Evolutionary conservation across 2,797 vertebrate genomes (phyloP).

Genomic region (Neosalanx taihuensis): DNA sequence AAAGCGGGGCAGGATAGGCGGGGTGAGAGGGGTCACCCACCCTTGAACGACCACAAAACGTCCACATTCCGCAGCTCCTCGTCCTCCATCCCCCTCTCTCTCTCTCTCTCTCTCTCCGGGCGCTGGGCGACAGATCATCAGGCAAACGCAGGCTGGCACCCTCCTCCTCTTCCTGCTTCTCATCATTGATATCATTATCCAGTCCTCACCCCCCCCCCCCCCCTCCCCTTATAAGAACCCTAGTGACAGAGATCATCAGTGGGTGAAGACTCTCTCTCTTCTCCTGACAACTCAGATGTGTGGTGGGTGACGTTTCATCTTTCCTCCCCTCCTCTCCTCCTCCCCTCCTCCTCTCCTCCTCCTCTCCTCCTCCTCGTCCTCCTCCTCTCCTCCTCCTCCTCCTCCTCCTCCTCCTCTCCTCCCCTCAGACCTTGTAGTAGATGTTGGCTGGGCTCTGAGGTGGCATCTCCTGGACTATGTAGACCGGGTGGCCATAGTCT

Average conservation of each 20-base stretch:
- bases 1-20: not conserved
- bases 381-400: conserved; percentile 36
- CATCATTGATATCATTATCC: conserved; percentile 30
- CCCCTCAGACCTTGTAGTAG: conserved; percentile 86
- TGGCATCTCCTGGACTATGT: conserved; percentile 88
- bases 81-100: conserved; percentile 40
- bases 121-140: conserved; percentile 70
- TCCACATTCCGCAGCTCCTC: not conserved
- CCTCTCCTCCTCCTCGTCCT: conserved; percentile 57
- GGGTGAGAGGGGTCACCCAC: not conserved
- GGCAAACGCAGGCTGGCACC: conserved; percentile 62
- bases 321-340: conserved; percentile 45
- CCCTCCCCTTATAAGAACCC: conserved; percentile 44
- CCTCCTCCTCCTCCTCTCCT: conserved; percentile 25
- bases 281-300: not conserved
- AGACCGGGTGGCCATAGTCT: conserved; percentile 87
- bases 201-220: conserved; percentile 52
- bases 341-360: conserved; percentile 58
- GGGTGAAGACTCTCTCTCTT: conserved; percentile 3
- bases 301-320: not conserved
- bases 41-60: not conserved
- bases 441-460: conserved; percentile 89
- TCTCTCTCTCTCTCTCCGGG: conserved; percentile 67
- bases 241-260: conserved; percentile 22
- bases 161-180: no score